A percentile compares a stretch with the other conserved stretches of the same genome.
These are phyloP conservation scores for Leucophenga varia DNA, from an alignment of 1,140 invertebrate genomes.

Conservation along the genomic window DNA sequence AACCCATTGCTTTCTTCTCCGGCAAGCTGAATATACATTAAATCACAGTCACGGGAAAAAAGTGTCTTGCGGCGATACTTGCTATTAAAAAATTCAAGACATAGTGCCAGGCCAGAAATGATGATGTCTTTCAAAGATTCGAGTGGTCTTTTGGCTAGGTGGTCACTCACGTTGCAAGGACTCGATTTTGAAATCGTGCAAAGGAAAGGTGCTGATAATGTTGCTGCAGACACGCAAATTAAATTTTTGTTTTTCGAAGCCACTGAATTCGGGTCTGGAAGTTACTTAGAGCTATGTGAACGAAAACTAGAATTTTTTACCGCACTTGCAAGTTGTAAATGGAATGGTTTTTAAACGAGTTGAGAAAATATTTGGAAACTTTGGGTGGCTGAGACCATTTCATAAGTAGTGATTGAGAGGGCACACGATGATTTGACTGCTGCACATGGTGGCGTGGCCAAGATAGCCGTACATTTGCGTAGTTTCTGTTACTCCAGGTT, in stretches of 20 bases:
- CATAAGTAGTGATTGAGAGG: neutral
- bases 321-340: slow-evolving; percentile 12
- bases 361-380: slow-evolving; percentile 5
- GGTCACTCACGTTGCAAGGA: slow-evolving; percentile 52
- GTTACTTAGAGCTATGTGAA: slow-evolving; percentile 4
- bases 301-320: slow-evolving; percentile 6
- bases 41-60: slow-evolving; percentile 50
- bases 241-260: slow-evolving; percentile 7
- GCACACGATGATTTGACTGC: neutral
- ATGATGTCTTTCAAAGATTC: slow-evolving; percentile 55
- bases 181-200: slow-evolving; percentile 55
- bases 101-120: slow-evolving; percentile 58
- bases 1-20: neutral
- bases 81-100: slow-evolving; percentile 54
- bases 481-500: neutral
- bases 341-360: slow-evolving; percentile 1
- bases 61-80: slow-evolving; percentile 57
- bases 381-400: neutral
- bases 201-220: slow-evolving; percentile 43
- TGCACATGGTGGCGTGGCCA: too few species aligned
- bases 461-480: neutral
- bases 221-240: slow-evolving; percentile 35
- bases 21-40: slow-evolving; percentile 9
- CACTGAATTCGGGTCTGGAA: neutral
- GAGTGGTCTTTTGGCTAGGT: slow-evolving; percentile 53